A percentile compares a stretch with the other conserved stretches of the same genome.
Conservation (phyloP, 1,140 invertebrate species). For the Ceratina calcarata region DNA sequence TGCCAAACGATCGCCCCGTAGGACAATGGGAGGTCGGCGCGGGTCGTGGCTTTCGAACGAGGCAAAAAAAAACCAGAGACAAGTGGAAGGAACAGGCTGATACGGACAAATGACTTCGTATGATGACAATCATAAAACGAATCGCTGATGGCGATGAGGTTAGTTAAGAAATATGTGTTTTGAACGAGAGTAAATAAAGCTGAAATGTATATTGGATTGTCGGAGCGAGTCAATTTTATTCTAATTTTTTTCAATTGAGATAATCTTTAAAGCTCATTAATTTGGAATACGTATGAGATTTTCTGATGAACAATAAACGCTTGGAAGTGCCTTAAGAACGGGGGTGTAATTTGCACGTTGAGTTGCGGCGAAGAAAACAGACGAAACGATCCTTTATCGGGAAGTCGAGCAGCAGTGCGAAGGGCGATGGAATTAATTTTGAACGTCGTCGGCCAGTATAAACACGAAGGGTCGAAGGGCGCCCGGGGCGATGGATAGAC, state of each 20-base stretch:
- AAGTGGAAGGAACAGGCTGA: constrained; percentile 6
- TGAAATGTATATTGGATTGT: background rate
- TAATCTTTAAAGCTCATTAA: too few species aligned
- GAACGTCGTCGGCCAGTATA: constrained; percentile 46
- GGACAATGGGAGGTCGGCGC: constrained; percentile 44
- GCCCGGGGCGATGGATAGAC: constrained; percentile 62
- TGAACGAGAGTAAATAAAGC: background rate
- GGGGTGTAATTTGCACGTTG: too few species aligned
- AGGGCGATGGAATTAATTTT: constrained; percentile 61
- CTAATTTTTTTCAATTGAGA: too few species aligned
- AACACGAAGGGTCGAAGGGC: constrained; percentile 50
- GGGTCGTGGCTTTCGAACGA: constrained; percentile 6
- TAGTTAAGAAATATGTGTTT: background rate
- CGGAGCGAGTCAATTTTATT: too few species aligned
- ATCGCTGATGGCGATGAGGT: background rate
- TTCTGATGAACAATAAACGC: too few species aligned
- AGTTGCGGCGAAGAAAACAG: background rate
- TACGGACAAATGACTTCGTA: background rate
- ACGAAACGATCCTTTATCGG: background rate
- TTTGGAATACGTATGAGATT: too few species aligned
- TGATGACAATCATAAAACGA: constrained; percentile 6
- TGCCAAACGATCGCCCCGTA: constrained; percentile 46
- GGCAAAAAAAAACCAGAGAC: background rate
- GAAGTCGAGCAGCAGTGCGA: constrained; percentile 34
- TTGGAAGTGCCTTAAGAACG: too few species aligned